Evolutionary conservation across 2,113 vertebrate species (phyloP).

Genomic region (Oncorhynchus masou): DNA sequence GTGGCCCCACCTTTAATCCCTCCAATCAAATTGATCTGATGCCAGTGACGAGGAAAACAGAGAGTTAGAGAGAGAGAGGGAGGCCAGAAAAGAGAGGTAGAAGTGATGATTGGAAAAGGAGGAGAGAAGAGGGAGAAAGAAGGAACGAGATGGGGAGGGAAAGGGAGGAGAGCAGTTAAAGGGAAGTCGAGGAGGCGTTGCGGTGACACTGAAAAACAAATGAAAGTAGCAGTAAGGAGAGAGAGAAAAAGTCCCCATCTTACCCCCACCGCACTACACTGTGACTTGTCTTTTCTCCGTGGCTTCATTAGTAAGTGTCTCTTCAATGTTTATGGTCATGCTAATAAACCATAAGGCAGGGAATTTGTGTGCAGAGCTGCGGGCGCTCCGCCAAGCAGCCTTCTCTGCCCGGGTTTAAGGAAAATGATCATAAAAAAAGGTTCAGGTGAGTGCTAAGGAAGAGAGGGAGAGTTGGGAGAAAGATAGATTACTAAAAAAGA

Average conservation of each 20-base stretch:
- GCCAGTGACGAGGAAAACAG: constrained; percentile 14
- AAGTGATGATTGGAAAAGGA: neutral
- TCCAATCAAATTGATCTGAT: constrained; percentile 40
- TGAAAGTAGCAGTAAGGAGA: neutral
- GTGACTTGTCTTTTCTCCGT: constrained; percentile 59
- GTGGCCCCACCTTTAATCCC: constrained; percentile 26
- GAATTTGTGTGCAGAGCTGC: constrained; percentile 48
- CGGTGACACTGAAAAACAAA: constrained; percentile 20
- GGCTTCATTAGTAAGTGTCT: constrained; percentile 71
- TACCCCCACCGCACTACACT: constrained; percentile 19
- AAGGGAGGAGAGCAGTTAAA: neutral
- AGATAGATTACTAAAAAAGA: neutral
- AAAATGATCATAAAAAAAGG: constrained; percentile 29
- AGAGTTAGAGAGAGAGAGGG: neutral
- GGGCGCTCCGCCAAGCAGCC: constrained; percentile 18
- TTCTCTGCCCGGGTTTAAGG: constrained; percentile 35
- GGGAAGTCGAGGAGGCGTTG: constrained; percentile 6
- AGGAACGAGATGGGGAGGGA: neutral
- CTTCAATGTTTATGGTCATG: constrained; percentile 69
- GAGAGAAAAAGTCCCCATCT: constrained; percentile 5
- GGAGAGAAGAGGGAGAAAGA: constrained; percentile 1
- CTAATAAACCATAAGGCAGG: constrained; percentile 70
- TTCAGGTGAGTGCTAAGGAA: constrained; percentile 43
- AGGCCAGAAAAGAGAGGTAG: neutral
- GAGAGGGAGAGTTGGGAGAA: constrained; percentile 8